These are phyloP conservation scores for Plectropomus leopardus DNA, from an alignment of 2,113 vertebrate species.

Conservation along the genomic window DNA sequence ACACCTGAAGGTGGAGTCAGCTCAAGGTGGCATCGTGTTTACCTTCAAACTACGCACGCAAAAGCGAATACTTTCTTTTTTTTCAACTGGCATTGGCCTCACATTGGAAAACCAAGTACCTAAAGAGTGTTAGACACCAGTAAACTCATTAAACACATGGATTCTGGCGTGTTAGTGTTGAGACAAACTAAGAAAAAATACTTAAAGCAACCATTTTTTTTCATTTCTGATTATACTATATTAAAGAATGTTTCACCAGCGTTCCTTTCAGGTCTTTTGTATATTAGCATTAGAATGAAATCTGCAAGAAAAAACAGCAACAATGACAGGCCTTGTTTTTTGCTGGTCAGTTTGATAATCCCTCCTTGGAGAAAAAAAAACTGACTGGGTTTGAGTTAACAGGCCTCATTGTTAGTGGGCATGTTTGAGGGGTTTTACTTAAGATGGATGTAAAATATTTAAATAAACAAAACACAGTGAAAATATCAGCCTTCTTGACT, in stretches of 20 bases:
- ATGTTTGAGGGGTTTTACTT: neutral
- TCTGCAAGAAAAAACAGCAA: conserved; percentile 40
- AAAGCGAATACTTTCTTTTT: neutral
- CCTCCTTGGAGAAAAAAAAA: conserved; percentile 22
- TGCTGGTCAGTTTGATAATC: conserved; percentile 52
- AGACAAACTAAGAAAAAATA: too few species aligned
- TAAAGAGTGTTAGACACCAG: neutral
- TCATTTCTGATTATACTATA: neutral
- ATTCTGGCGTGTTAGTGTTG: neutral
- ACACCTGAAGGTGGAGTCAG: conserved; percentile 87
- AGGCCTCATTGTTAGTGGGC: conserved; percentile 5
- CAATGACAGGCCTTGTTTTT: conserved; percentile 77
- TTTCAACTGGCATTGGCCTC: neutral
- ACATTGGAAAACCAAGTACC: neutral
- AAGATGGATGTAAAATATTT: neutral
- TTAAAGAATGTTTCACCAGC: neutral
- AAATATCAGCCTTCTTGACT: neutral
- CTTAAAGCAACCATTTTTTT: too few species aligned
- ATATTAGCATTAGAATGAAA: conserved; percentile 60
- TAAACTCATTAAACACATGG: neutral
- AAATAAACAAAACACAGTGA: neutral
- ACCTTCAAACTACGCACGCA: conserved; percentile 54
- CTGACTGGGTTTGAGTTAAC: neutral
- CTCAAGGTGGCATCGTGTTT: conserved; percentile 74
- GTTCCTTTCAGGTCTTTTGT: neutral